These are phyloP conservation scores for Lichenostomus cassidix DNA, from an alignment of 2,113 vertebrate species.

Conservation along the genomic window DNA sequence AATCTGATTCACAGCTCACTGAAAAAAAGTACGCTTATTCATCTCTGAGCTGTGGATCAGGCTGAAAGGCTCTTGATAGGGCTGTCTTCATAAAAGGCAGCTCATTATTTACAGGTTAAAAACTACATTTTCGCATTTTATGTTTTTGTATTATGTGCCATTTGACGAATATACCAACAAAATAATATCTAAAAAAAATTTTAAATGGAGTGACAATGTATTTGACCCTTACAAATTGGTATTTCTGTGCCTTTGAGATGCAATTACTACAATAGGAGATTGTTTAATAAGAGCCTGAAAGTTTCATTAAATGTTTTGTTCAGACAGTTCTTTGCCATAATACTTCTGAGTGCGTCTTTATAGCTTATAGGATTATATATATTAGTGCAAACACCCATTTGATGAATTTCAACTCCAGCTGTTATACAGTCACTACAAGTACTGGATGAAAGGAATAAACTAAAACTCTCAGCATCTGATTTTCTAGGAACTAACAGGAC, in stretches of 20 bases:
- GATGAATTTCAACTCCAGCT: constrained; percentile 43
- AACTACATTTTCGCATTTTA: accelerated
- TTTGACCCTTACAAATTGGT: neutral
- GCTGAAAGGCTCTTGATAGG: neutral
- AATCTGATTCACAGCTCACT: neutral
- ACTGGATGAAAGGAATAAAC: constrained; percentile 1
- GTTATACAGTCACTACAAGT: constrained; percentile 1
- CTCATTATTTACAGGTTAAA: neutral
- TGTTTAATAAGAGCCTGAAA: neutral
- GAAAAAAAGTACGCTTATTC: neutral
- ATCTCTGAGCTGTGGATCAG: neutral
- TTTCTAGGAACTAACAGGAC: neutral
- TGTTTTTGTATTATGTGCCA: neutral
- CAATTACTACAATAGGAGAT: neutral
- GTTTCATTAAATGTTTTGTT: neutral
- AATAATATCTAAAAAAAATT: neutral
- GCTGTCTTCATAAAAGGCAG: neutral
- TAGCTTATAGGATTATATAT: neutral
- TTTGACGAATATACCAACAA: neutral
- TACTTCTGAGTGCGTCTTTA: neutral
- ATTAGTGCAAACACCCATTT: neutral
- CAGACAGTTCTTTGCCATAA: neutral
- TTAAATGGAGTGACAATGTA: neutral
- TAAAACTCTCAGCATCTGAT: neutral
- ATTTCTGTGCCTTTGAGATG: neutral